Evolutionary conservation across 1,140 invertebrate species (phyloP).

Genomic region (Potamilus streckersoni): DNA sequence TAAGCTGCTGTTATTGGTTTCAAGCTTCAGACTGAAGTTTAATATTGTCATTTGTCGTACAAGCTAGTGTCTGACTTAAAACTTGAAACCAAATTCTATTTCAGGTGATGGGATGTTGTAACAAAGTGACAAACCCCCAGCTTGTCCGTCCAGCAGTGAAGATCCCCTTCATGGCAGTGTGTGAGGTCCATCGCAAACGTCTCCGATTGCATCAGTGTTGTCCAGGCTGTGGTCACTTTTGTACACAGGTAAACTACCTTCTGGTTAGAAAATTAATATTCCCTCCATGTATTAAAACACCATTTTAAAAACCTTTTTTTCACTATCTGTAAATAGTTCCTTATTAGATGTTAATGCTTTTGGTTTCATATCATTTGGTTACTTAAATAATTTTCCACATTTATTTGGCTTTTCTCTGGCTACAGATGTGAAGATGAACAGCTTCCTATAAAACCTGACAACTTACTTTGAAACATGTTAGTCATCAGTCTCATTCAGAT

Average conservation of each 20-base stretch:
- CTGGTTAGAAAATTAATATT: background rate
- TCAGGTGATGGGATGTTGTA: conserved; percentile 82
- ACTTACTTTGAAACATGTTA: too few species aligned
- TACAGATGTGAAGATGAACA: too few species aligned
- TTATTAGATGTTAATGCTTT: too few species aligned
- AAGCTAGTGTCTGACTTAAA: too few species aligned
- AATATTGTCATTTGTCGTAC: background rate
- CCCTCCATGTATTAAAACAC: too few species aligned
- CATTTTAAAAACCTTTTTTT: too few species aligned
- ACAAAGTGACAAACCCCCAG: conserved; percentile 75
- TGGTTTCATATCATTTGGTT: too few species aligned
- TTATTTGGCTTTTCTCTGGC: too few species aligned
- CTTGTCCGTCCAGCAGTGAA: conserved; percentile 81
- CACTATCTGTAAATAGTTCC: too few species aligned
- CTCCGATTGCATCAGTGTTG: conserved; percentile 88
- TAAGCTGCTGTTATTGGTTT: background rate
- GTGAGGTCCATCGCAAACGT: conserved; percentile 82
- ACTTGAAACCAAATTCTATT: background rate
- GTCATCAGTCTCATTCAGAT: too few species aligned
- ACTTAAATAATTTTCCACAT: too few species aligned
- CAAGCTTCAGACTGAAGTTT: background rate
- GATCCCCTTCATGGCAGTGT: conserved; percentile 87
- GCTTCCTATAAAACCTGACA: too few species aligned
- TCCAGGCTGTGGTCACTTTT: conserved; percentile 90
- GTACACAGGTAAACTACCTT: conserved; percentile 79